Evolutionary conservation across 2,888 invertebrate species (phyloP), one percentile per base, ranked within the genome.

Genomic region (Marasmarcha lunaedactyla): DNA sequence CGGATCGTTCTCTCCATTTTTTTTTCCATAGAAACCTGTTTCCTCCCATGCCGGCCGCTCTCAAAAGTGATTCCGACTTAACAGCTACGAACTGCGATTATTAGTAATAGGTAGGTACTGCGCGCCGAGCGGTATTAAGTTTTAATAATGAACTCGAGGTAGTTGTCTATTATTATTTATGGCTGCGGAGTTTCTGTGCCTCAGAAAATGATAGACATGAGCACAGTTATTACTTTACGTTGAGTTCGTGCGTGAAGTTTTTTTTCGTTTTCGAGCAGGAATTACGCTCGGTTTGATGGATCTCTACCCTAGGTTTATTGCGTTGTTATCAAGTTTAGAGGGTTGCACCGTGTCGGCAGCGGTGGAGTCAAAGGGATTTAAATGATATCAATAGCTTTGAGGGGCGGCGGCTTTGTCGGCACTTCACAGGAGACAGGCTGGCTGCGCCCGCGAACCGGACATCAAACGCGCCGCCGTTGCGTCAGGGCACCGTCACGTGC

Each of bases 341-440:
- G 30, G 15, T n/a, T 38, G 59, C 51, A 46, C 47, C 46, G 45
- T 47, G 59, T 52, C 74, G 74, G 72, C 57, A 49, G 50, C 48
- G 74, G 72, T 56, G 49, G 50, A 48, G 59, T 76, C 70, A 76
- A 77, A 78, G 71, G 70, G 70, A 72, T 73, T 71, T 69, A 68
- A 73, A 71, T 71, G 68, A 71, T 78, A 77, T 76, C 78, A 74
- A 74, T 77, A 66, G 73, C 69, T 70, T 70, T 70, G 62, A 69
- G 76, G 77, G 74, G 74, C 78, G 67, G 76, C 67, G 54, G 49
- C 69, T 73, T 77, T 77, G 76, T 73, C 72, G 73, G 67, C 60
- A 51, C 67, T 65, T 63, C 66, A 67, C 48, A 63, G 55, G 55
- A 63, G 64, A 63, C 61, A 59, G 61, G 59, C 13, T 4, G 12